Base-by-base conservation (phyloP, 2,113 vertebrate species). In the Anas platyrhynchos region DNA sequence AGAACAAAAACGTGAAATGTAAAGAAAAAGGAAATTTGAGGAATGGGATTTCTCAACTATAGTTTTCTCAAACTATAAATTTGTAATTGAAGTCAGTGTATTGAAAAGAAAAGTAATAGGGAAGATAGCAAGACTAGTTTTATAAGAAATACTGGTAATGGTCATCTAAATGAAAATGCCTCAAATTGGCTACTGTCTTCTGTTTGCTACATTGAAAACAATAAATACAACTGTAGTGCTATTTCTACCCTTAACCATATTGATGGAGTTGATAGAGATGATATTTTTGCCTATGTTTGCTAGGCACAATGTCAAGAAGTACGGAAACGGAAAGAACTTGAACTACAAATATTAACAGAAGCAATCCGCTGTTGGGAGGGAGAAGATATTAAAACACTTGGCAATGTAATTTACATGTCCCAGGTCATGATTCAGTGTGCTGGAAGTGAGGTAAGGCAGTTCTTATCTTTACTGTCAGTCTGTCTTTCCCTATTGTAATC, bases 231-330 rank as follows among this genome's bases (percentile, higher is more conserved):
- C 23, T 71, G 14, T 23, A 59, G 12, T 72, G n/a, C 4, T 84
- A 41, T 54, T 95, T 84, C 11, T 75, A 32, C 25, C n/a, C 8
- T 41, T 74, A 59, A 34, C 17, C 32, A 54, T 1, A 22, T 12
- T 32, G 29, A 17, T 46, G 1, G 54, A 46, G 17, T 79, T 88
- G 43, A 36, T 10, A 44, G 65, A 74, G 12, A 12, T 75, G n/a
- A 7, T 84, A 8, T 85, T 91, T 89, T 83, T 34, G 63, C 67
- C 36, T 75, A 0, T 74, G 7, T 87, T 65, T 85, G 38, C 62
- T 95, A 99, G 99, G 98, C 98, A 67, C 99, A 99, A 68, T 99
- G 99, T 97, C 99, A 99, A 97, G 99, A 99, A 95, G 99, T 99
- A 38, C 98, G 99, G 86, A 99, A 99, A 80, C 98, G 99, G 66